Conservation (phyloP, 2,797 vertebrate species). For the Phataginus tetradactyla region DNA sequence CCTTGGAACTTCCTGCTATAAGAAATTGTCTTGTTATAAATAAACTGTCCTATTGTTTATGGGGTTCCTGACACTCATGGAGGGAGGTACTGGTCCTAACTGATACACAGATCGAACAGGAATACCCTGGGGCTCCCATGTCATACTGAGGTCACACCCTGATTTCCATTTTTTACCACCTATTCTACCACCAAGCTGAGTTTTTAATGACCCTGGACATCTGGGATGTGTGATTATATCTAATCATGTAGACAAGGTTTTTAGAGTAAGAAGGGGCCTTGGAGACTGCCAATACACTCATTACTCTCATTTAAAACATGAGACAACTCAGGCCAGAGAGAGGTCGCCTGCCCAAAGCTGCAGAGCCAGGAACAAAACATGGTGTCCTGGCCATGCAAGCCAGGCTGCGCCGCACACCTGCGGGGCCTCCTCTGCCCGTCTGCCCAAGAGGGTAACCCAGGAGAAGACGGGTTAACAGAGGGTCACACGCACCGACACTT, state of each 20-base stretch:
- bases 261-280: not conserved
- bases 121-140: not conserved
- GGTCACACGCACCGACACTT: rapidly evolving
- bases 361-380: not conserved
- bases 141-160: rapidly evolving
- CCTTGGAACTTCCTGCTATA: not conserved
- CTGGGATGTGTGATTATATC: not conserved
- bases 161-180: not conserved
- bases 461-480: not conserved
- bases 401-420: too few relatives aligned
- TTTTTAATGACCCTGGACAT: not conserved
- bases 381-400: not conserved
- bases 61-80: not conserved
- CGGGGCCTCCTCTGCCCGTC: not conserved
- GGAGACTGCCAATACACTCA: not conserved
- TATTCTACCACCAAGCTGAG: not conserved
- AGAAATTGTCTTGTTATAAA: not conserved
- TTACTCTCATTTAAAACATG: not conserved
- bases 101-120: not conserved
- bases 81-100: not conserved
- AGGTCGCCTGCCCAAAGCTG: not conserved
- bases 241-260: rapidly evolving
- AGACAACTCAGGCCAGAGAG: not conserved
- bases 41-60: not conserved
- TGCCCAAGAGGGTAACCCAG: rapidly evolving